phyloP scores from a whole-genome alignment of 2,888 invertebrate species.

The Tiliacea citrago region DNA sequence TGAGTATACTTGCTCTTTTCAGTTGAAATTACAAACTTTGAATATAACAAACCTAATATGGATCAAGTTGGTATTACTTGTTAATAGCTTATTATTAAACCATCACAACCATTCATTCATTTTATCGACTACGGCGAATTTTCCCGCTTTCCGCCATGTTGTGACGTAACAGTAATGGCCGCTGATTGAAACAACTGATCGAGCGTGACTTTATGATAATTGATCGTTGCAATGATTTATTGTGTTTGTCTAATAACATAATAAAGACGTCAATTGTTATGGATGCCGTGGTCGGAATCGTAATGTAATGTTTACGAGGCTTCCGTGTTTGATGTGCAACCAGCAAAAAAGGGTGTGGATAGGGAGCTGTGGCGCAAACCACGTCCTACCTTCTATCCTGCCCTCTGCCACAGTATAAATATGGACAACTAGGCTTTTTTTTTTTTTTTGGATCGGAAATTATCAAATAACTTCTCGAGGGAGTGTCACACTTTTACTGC shows the following conservation, averaged over 20 bases:
- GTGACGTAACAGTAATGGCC: constrained; percentile 55
- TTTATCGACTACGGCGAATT: neutral
- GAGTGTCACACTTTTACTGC: too few species aligned
- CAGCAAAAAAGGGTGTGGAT: too few species aligned
- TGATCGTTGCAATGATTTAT: constrained; percentile 63
- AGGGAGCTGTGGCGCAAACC: too few species aligned
- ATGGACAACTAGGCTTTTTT: too few species aligned
- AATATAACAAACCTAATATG: too few species aligned
- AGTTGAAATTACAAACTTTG: neutral
- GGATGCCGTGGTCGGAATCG: constrained; percentile 24
- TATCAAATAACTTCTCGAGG: too few species aligned
- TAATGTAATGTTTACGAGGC: constrained; percentile 30
- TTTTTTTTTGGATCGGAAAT: too few species aligned
- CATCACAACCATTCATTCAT: neutral
- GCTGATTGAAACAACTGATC: constrained; percentile 65
- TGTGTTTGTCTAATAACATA: constrained; percentile 52
- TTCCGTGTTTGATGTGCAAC: constrained; percentile 20
- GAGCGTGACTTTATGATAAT: constrained; percentile 65
- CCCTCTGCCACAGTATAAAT: too few species aligned
- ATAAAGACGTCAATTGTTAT: constrained; percentile 44
- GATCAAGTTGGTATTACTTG: neutral
- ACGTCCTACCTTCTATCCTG: too few species aligned
- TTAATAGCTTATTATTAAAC: neutral
- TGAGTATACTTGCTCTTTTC: neutral
- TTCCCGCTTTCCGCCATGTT: constrained; percentile 48